A percentile compares a stretch with the other conserved stretches of the same genome.
These are phyloP conservation scores for Drosophila pseudotakahashii DNA, from an alignment of 2,888 invertebrate species.

Conservation along the genomic window DNA sequence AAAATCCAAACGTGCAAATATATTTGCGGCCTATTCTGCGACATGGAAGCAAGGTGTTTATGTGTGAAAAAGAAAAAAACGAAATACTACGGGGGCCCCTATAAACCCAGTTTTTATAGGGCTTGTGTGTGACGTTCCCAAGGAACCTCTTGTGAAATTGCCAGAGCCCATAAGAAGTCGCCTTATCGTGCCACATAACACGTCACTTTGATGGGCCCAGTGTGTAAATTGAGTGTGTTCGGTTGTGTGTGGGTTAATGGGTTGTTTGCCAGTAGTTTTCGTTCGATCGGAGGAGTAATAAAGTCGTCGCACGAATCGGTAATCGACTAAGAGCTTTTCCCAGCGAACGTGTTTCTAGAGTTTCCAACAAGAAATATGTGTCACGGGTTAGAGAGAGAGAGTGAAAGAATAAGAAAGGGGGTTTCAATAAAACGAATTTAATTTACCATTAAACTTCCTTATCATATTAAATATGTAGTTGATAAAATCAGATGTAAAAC, in stretches of 20 bases:
- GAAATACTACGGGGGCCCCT: background rate
- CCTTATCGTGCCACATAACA: conserved; percentile 39
- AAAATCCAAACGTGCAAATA: conserved; percentile 62
- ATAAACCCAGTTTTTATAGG: conserved; percentile 8
- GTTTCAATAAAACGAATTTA: background rate
- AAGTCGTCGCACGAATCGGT: conserved; percentile 26
- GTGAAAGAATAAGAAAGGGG: background rate
- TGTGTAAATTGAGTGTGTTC: conserved; percentile 19
- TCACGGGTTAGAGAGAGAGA: background rate
- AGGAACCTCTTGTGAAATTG: conserved; percentile 40
- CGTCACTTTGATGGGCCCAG: conserved; percentile 18
- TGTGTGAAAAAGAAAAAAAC: background rate
- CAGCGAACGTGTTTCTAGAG: conserved; percentile 10
- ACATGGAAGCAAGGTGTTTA: conserved; percentile 53
- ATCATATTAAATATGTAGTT: too few species aligned
- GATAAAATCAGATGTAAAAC: too few species aligned
- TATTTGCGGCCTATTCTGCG: conserved; percentile 65
- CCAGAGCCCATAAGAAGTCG: conserved; percentile 1
- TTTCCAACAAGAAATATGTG: background rate
- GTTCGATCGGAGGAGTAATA: conserved; percentile 26
- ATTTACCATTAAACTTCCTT: background rate
- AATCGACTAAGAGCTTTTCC: conserved; percentile 19
- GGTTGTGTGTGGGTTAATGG: conserved; percentile 25
- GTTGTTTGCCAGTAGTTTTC: conserved; percentile 23
- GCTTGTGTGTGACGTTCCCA: conserved; percentile 9